Percentiles rank a stretch among this genome's conserved stretches.
phyloP scores from a whole-genome alignment of 2,113 vertebrate species.

The Cyphomyrus plagiostoma region DNA sequence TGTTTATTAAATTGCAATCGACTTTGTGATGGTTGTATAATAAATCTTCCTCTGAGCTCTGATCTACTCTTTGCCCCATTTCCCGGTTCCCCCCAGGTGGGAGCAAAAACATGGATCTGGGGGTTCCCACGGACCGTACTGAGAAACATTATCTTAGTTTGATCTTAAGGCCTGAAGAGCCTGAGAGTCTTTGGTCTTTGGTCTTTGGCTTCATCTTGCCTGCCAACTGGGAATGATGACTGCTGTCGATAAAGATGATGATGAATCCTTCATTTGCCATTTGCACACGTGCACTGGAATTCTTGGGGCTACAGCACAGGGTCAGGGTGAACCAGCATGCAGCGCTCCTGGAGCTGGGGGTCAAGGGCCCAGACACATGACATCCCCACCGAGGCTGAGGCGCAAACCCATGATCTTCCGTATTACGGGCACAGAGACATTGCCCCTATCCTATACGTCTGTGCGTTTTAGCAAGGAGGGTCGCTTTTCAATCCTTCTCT shows the following conservation, averaged over 20 bases:
- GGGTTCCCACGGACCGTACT: background rate
- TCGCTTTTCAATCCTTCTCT: background rate
- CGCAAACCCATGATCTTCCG: background rate
- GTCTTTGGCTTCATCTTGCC: background rate
- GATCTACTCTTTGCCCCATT: background rate
- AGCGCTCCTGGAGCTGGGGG: background rate
- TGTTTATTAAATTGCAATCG: background rate
- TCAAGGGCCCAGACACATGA: background rate
- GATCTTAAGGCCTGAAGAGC: background rate
- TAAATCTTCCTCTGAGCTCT: background rate
- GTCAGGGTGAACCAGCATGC: background rate
- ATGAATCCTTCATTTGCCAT: background rate
- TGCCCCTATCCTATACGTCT: background rate
- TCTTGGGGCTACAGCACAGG: background rate
- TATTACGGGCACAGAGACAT: background rate
- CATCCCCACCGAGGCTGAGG: background rate
- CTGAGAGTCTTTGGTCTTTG: background rate
- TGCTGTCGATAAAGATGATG: background rate
- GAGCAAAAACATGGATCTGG: background rate
- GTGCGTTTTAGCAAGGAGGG: background rate
- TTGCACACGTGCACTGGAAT: background rate
- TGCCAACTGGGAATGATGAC: background rate
- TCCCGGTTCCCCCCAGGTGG: background rate
- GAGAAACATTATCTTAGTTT: background rate
- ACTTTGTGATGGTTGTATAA: background rate